Evolutionary conservation across 2,113 vertebrate genomes (phyloP).

Genomic region (Ramphastos sulfuratus): DNA sequence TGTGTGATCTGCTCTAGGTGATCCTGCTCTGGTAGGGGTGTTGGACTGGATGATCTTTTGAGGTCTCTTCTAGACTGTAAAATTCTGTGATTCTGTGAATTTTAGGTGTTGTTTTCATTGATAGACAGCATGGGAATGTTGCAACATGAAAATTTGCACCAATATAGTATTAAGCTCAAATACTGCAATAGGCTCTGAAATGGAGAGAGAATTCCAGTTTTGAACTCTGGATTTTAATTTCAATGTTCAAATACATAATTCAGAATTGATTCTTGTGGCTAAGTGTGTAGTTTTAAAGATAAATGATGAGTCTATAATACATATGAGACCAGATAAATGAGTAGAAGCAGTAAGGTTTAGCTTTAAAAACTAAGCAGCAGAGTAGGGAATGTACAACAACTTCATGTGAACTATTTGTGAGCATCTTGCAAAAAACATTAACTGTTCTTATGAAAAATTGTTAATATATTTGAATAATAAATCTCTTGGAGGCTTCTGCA

Average conservation of each 20-base stretch:
- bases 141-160: background rate
- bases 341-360: background rate
- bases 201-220: background rate
- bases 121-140: accelerated
- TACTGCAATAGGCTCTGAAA: background rate
- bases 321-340: background rate
- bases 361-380: background rate
- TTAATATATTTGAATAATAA: background rate
- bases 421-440: background rate
- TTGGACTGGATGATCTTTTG: too few species aligned
- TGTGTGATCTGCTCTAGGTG: too few species aligned
- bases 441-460: background rate
- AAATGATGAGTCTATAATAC: background rate
- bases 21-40: too few species aligned
- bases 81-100: too few species aligned
- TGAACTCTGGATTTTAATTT: background rate
- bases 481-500: background rate
- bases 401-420: background rate
- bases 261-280: background rate
- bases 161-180: background rate
- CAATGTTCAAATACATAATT: background rate
- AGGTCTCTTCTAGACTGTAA: too few species aligned
- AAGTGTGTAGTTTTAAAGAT: background rate
- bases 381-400: background rate
- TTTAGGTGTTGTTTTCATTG: background rate